phyloP scores from a whole-genome alignment of 2,797 vertebrate species.

The Sternotherus odoratus region DNA sequence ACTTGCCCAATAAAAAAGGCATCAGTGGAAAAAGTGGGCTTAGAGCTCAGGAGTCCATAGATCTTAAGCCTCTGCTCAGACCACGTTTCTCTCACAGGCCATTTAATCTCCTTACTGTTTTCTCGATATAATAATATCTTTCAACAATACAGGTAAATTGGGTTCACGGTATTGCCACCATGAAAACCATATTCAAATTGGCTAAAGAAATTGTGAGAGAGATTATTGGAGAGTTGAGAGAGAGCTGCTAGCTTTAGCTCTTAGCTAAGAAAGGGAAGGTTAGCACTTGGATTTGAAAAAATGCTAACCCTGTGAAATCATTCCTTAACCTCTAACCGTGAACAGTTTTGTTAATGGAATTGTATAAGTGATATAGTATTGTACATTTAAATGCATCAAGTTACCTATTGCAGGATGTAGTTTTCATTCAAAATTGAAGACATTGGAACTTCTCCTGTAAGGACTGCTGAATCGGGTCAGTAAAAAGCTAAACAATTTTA shows the following conservation, averaged over 20 bases:
- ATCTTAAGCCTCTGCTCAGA: not conserved
- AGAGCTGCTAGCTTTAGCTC: not conserved
- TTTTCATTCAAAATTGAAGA: not conserved
- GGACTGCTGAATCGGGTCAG: not conserved
- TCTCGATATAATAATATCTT: not conserved
- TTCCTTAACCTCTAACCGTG: conserved; percentile 5
- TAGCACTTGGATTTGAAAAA: not conserved
- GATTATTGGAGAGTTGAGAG: not conserved
- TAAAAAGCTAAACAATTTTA: not conserved
- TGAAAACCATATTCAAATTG: not conserved
- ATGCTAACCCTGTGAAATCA: not conserved
- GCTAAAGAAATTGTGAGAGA: not conserved
- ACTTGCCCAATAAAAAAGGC: not conserved
- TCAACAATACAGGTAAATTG: not conserved
- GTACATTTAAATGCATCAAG: not conserved
- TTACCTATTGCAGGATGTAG: not conserved
- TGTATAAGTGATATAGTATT: not conserved
- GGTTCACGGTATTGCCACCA: not conserved
- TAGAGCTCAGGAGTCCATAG: not conserved
- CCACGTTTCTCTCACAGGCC: not conserved
- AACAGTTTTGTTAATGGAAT: not conserved
- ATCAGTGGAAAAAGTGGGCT: not conserved
- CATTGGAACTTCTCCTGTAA: not conserved
- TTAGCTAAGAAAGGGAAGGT: not conserved
- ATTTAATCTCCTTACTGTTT: not conserved